Conservation (phyloP, 2,797 vertebrate genomes). For the Hirundo rustica region DNA sequence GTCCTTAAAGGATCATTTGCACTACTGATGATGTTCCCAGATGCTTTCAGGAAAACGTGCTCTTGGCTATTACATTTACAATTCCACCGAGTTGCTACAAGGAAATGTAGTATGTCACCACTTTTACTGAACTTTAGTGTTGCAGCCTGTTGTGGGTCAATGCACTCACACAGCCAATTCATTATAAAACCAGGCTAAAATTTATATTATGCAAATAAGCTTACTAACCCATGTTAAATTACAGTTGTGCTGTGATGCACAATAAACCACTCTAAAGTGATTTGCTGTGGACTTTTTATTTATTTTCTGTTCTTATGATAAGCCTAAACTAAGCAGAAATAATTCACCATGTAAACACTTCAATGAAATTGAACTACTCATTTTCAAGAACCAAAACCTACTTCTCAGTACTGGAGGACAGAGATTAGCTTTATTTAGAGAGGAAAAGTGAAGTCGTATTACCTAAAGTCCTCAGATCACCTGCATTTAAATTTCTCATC, state of each 20-base stretch:
- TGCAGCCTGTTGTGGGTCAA: background rate
- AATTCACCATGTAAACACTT: background rate
- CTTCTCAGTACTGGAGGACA: background rate
- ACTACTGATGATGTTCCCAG: background rate
- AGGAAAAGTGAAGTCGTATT: background rate
- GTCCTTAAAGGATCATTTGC: background rate
- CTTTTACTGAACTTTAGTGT: background rate
- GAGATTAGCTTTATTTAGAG: constrained; percentile 28
- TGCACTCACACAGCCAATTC: background rate
- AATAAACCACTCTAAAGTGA: background rate
- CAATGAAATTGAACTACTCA: background rate
- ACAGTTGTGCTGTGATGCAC: background rate
- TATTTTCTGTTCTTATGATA: background rate
- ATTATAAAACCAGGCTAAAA: constrained; percentile 45
- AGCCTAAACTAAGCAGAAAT: constrained; percentile 13
- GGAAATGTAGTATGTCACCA: constrained; percentile 18
- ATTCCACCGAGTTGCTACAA: background rate
- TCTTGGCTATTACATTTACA: constrained; percentile 32
- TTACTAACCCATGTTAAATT: constrained; percentile 28
- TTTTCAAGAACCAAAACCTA: constrained; percentile 9
- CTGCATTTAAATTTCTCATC: constrained; percentile 7
- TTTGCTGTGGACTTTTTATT: background rate
- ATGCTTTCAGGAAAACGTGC: constrained; percentile 4
- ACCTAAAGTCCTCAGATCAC: background rate
- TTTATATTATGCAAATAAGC: constrained; percentile 49